Evolutionary conservation across 2,888 invertebrate species (phyloP).

Genomic region (Stramonita haemastoma): DNA sequence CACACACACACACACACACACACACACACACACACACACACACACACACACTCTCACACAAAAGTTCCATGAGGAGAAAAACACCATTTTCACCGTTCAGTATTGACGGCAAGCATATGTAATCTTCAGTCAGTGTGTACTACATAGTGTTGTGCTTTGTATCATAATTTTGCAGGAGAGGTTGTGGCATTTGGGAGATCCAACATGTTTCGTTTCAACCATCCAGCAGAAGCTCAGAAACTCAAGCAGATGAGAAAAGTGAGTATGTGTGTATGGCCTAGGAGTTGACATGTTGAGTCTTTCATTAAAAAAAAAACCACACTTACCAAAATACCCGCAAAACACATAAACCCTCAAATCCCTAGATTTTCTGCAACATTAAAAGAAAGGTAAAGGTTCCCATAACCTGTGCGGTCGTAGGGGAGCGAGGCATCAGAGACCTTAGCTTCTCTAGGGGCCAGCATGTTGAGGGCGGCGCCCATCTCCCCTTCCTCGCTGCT

Average conservation of each 20-base stretch:
- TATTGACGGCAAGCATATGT: not conserved
- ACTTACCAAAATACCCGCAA: too few relatives aligned
- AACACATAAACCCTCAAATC: too few relatives aligned
- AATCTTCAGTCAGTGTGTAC: not conserved
- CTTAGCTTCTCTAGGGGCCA: too few relatives aligned
- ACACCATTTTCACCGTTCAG: too few relatives aligned
- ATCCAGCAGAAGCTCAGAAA: constrained; percentile 73
- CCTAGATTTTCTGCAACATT: too few relatives aligned
- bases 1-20: not conserved
- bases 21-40: constrained; percentile 30
- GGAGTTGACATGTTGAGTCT: constrained; percentile 19
- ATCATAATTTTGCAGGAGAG: constrained; percentile 57
- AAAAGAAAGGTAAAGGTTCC: too few relatives aligned
- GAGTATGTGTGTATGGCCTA: constrained; percentile 49
- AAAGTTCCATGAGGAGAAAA: too few relatives aligned
- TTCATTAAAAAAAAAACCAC: too few relatives aligned
- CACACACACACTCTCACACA: constrained; percentile 54
- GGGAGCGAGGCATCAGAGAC: too few relatives aligned
- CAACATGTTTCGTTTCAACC: constrained; percentile 76
- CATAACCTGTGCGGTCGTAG: too few relatives aligned
- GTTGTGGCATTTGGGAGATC: constrained; percentile 80
- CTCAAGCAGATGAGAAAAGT: constrained; percentile 58
- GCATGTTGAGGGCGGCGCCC: too few relatives aligned
- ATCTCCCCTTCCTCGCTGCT: too few relatives aligned
- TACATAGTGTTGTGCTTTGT: not conserved